Evolutionary conservation across 2,797 vertebrate genomes (phyloP).

Genomic region (Siniperca scherzeri): DNA sequence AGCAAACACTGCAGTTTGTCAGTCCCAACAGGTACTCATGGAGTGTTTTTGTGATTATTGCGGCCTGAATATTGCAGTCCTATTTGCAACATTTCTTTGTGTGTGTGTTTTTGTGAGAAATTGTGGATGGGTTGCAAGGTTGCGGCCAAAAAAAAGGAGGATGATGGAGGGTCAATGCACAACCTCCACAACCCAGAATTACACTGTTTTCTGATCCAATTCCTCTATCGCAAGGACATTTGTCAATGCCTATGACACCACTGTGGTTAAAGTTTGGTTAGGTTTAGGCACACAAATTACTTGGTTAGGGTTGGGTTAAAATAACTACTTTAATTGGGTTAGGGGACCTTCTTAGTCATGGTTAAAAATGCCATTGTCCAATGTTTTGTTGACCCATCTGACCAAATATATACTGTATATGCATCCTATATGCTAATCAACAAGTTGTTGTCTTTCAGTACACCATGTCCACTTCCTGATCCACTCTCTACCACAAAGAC

Average conservation of each 20-base stretch:
- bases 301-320: background rate
- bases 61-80: conserved; percentile 11
- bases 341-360: background rate
- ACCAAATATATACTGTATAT: background rate
- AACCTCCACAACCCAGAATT: background rate
- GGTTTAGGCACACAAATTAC: no score
- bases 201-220: background rate
- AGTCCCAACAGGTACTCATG: conserved; percentile 34
- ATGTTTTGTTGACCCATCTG: background rate
- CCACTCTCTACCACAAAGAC: background rate
- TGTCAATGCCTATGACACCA: background rate
- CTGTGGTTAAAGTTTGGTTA: background rate
- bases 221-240: background rate
- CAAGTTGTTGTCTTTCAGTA: background rate
- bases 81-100: conserved; percentile 5
- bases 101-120: conserved; percentile 9
- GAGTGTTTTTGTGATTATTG: conserved; percentile 46
- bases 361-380: background rate
- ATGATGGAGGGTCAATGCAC: conserved; percentile 7
- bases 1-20: conserved; percentile 51
- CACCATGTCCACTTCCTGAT: background rate
- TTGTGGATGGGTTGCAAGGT: conserved; percentile 24
- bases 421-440: background rate
- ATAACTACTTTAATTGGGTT: background rate
- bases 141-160: background rate